Evolutionary conservation across 2,113 vertebrate species (phyloP).

Genomic region (Semicossyphus pulcher): DNA sequence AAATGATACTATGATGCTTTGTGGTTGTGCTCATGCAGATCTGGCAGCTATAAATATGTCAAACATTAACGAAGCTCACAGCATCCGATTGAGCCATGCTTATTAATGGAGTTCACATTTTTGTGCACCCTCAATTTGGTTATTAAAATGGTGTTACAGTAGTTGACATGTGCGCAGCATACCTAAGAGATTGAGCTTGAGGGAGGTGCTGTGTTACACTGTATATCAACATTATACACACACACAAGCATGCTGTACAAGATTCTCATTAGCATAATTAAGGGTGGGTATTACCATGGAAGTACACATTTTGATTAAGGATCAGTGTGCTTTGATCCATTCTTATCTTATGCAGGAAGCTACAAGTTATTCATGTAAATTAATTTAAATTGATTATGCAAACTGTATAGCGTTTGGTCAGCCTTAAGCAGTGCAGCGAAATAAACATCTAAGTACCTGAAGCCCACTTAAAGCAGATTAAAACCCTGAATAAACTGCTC

Average conservation of each 20-base stretch:
- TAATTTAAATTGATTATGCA: constrained; percentile 20
- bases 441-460: constrained; percentile 10
- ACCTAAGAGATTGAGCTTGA: not conserved
- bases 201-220: not conserved
- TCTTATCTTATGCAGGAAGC: not conserved
- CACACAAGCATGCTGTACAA: too few relatives aligned
- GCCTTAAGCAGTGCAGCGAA: not conserved
- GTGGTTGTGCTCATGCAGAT: not conserved
- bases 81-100: not conserved
- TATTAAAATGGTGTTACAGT: not conserved
- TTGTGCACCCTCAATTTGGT: not conserved
- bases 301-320: not conserved
- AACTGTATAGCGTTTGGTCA: not conserved
- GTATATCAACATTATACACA: not conserved
- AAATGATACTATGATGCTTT: not conserved
- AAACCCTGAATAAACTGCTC: not conserved
- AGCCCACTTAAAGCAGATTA: not conserved
- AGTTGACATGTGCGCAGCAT: not conserved
- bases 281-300: too few relatives aligned
- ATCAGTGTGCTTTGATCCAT: not conserved
- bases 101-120: not conserved
- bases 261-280: too few relatives aligned
- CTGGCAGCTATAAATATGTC: not conserved
- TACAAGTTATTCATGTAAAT: too few relatives aligned
- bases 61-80: not conserved